Percentiles rank a stretch among this genome's conserved stretches.
Evolutionary conservation across 2,113 vertebrate genomes (phyloP).

Genomic region (Pelecanus crispus): DNA sequence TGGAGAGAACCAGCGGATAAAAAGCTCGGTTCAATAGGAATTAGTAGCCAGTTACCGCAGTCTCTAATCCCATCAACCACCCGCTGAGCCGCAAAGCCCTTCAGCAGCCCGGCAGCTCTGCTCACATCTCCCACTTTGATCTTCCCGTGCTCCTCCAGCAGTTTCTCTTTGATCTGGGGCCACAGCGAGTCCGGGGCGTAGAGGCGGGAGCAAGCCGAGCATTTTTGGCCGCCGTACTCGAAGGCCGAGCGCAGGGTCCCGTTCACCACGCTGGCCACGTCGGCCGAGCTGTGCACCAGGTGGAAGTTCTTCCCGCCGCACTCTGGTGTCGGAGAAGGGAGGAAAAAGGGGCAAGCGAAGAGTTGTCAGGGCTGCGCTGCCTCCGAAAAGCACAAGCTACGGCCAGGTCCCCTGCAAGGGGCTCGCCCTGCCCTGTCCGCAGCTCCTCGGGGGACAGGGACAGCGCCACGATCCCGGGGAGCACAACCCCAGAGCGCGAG

Average conservation of each 20-base stretch:
- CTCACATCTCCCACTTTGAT: constrained; percentile 92
- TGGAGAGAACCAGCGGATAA: constrained; percentile 9
- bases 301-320: constrained; percentile 99
- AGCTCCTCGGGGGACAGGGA: neutral
- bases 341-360: accelerated
- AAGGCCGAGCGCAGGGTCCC: constrained; percentile 92
- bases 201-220: constrained; percentile 94
- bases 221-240: constrained; percentile 94
- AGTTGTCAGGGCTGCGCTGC: accelerated
- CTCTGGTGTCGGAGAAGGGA: constrained; percentile 64
- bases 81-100: constrained; percentile 64
- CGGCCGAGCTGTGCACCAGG: constrained; percentile 87
- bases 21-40: constrained; percentile 53
- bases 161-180: constrained; percentile 83
- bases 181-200: constrained; percentile 85
- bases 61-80: constrained; percentile 71
- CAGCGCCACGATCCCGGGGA: accelerated
- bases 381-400: accelerated
- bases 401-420: neutral
- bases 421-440: accelerated
- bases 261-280: constrained; percentile 82
- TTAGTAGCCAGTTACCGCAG: constrained; percentile 54
- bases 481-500: neutral
- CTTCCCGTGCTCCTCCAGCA: constrained; percentile 80
- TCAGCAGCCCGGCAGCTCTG: constrained; percentile 13